Evolutionary conservation across 2,888 invertebrate species (phyloP), one percentile per base, ranked within the genome.

Genomic region (Andrena chrysosceles): DNA sequence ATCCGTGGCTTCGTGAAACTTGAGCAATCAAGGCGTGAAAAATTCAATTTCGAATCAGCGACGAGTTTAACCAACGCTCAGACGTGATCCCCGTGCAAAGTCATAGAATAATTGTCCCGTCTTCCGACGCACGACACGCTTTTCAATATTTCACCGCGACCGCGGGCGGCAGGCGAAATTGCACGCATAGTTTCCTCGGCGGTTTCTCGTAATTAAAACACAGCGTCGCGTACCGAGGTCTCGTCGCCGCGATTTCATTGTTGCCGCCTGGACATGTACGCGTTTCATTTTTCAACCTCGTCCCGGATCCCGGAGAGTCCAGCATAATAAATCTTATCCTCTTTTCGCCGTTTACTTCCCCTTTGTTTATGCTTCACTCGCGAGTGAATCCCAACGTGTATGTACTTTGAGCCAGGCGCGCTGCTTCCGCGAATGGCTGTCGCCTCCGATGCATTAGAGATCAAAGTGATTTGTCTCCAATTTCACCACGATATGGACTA

Each of bases 251-350:
- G 59, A 59, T 74, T 79, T 81, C 62, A 72, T 77, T 81, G 73
- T 81, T 56, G 52, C 29, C 2, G 35, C 29, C 26, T 64, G 69
- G n/a, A 67, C 79, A 8, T 59, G 49, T 29, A 70, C 67, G 56
- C 56, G 62, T 70, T 74, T 67, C 52, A 42, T 75, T 76, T 70
- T 73, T 63, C 16, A 29, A 48, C 31, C 60, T 16, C 73, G 67
- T 29, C 60, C 48, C 52, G 64, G 71, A 31, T 42, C 23, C 74
- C 77, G 76, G 78, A 81, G 62, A 75, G 81, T 79, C 73, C 69
- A 49, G 76, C 74, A 81, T 83, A 84, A 89, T 89, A 87, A 89
- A 87, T 88, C 81, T 75, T 71, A 76, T 75, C 75, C 75, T 77
- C 26, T 78, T 79, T 29, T 35, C 52, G 48, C 74, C 70, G 52